A percentile compares a stretch with the other conserved stretches of the same genome.
Conservation (phyloP, 2,113 vertebrate genomes). For the Microtus ochrogaster region DNA sequence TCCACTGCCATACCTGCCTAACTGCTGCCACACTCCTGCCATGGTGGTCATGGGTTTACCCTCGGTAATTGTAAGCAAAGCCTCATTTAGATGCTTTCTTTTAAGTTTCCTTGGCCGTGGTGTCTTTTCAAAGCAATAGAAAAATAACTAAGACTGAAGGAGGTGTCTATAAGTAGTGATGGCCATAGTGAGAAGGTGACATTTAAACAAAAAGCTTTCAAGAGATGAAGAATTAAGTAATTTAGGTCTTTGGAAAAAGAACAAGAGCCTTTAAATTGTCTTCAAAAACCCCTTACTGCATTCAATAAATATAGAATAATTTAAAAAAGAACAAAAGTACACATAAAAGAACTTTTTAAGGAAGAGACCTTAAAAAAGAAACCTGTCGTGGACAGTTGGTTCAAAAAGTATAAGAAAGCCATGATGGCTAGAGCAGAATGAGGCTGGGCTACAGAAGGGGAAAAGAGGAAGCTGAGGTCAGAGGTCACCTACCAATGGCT, state of each 20-base stretch:
- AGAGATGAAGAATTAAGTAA: background rate
- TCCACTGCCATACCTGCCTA: too few relatives aligned
- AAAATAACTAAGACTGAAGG: background rate
- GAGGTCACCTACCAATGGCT: background rate
- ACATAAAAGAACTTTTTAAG: background rate
- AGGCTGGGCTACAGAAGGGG: rapidly evolving
- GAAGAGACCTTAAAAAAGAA: background rate
- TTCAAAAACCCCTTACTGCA: background rate
- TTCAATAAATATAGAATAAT: background rate
- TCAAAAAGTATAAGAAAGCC: background rate
- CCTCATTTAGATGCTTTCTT: background rate
- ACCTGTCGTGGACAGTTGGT: background rate
- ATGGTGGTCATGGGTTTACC: background rate
- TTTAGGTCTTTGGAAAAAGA: background rate
- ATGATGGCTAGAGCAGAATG: background rate
- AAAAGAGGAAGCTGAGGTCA: background rate
- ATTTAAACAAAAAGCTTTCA: conserved; percentile 10
- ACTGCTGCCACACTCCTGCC: background rate
- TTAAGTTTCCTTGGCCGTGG: background rate
- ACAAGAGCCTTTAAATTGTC: background rate
- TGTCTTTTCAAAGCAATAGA: background rate
- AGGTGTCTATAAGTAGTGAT: background rate
- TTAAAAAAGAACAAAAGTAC: background rate
- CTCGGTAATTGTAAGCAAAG: background rate
- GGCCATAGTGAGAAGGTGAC: background rate